Evolutionary conservation across 2,113 vertebrate genomes (phyloP), one percentile per base, ranked within the genome.

Genomic region (Pithys albifrons): DNA sequence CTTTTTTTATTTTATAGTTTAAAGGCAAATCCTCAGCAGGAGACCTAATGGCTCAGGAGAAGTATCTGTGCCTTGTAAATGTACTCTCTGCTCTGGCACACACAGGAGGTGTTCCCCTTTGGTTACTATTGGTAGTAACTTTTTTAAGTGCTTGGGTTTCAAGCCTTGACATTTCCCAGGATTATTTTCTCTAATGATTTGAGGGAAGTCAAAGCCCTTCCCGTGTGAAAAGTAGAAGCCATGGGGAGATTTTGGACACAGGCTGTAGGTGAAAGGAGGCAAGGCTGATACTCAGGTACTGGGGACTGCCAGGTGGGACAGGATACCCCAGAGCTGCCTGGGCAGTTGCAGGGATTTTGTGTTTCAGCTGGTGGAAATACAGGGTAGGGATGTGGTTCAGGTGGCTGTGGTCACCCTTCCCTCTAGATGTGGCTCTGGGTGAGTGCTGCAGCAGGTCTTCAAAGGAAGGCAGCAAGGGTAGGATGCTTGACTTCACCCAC

Each of bases 361-460:
- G 57, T 37, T 93, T 73, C 80, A 51, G 41, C 23, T 62, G 59
- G 43, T 49, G 64, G 45, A 70, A 55, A 29, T 48, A 29, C 14
- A 1, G 28, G 12, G 27, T 23, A 54, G 43, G 7, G 0, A 1
- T 0, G 3, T 31, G 14, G 24, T 45, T 28, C 4, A 14, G 45
- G 33, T 79, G 41, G 41, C 15, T 6, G 6, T 49, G 62, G 57
- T 27, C 48, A 64, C 22, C 39, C 3, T 0, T 69, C 14, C 39
- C 9, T 33, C 23, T 6, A 18, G 51, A 11, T 19, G 2, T 7
- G 35, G 45, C 84, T 55, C 35, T 59, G 45, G 31, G 6, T 12
- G 45, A 71, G 48, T 14, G 48, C 57, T 54, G 6, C 25, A 52
- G 72, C 20, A 22, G 29, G 10, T 74, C 35, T 89, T n/a, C 52